Evolutionary conservation across 2,888 invertebrate genomes (phyloP), one percentile per base, ranked within the genome.

Genomic region (Conops quadrifasciatus): DNA sequence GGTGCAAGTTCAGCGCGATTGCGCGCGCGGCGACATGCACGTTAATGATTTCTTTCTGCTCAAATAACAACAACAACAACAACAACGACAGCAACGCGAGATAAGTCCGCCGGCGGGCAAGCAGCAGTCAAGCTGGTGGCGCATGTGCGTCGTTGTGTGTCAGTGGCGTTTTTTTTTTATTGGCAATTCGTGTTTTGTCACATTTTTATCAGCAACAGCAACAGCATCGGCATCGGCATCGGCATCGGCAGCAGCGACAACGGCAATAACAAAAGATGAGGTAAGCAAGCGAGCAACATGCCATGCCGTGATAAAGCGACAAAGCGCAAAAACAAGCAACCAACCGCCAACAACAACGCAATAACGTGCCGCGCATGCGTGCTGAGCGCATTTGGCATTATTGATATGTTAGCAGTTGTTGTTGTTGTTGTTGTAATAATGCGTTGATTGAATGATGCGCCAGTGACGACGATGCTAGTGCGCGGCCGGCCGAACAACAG

Each of bases 341-440:
- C 47, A 21, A 43, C 36, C 21, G 1, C 28, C 45, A 16, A 7
- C 28, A 68, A 67, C 26, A 47, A 47, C 21, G n/a, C 2, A 58
- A 58, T n/a, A 58, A 45, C 43, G 60, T 59, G 67, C 28, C 19
- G 67, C 71, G 49, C 73, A 73, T 62, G 71, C 68, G 73, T 68
- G 73, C 47, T 67, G 71, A 63, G 75, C 76, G 77, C 78, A 79
- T 80, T 77, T 77, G 77, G 79, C 79, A 79, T 80, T 79, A 80
- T 80, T 80, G 80, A 80, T 78, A 78, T 80, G 80, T 80, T 80
- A 65, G 30, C 67, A 67, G 64, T 64, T 62, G 36, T 51, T 68
- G 68, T 60, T 60, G 62, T 60, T 47, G 59, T 67, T 56, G 45
- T 21, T 56, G 68, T 51, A 62, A 62, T 51, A 21, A 68, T 62